Conservation (phyloP, 2,888 invertebrate species). For the Metallyticus violacea region DNA sequence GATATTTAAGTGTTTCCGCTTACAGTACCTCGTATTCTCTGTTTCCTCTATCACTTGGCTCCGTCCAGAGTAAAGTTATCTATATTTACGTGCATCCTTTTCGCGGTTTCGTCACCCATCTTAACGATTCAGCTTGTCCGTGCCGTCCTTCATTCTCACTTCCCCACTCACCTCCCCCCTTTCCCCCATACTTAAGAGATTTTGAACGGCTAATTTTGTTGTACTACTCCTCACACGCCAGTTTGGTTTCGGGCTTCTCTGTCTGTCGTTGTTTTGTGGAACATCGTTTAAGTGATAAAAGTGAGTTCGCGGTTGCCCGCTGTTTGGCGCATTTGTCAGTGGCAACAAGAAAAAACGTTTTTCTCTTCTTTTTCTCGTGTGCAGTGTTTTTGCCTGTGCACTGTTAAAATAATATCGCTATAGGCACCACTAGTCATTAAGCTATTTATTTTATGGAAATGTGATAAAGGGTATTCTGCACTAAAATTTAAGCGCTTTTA, state of each 20-base stretch:
- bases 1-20: too few relatives aligned
- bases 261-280: background rate
- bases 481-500: too few relatives aligned
- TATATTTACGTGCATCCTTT: background rate
- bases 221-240: background rate
- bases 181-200: background rate
- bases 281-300: background rate
- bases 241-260: background rate
- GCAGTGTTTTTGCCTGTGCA: background rate
- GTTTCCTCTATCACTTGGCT: background rate
- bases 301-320: background rate
- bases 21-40: too few relatives aligned
- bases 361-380: background rate
- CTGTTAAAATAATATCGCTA: too few relatives aligned
- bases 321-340: background rate
- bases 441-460: too few relatives aligned
- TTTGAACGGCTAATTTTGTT: background rate
- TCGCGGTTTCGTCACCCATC: background rate
- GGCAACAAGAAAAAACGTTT: too few relatives aligned
- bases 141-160: background rate
- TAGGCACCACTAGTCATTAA: too few relatives aligned
- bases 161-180: background rate
- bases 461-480: too few relatives aligned
- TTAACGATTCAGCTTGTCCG: background rate
- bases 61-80: background rate